Percentiles rank a stretch among this genome's conserved stretches.
Conservation (phyloP, 2,113 vertebrate species). For the Etia nguti region DNA sequence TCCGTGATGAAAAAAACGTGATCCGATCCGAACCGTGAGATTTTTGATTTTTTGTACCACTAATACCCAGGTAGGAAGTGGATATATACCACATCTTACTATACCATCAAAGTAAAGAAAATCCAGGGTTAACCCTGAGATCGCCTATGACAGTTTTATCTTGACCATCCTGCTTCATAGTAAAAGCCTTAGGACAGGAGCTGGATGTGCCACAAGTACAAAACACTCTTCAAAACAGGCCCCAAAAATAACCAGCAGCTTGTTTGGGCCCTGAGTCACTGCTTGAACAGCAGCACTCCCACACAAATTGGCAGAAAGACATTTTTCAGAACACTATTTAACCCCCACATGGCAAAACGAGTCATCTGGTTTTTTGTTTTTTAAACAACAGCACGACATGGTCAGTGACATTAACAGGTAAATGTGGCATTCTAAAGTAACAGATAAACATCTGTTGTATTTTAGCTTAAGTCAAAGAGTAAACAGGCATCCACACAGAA, state of each 20-base stretch:
- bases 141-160: background rate
- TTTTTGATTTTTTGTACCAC: no score
- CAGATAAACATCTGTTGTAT: background rate
- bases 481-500: background rate
- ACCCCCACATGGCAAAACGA: background rate
- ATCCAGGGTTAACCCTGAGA: background rate
- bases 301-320: background rate
- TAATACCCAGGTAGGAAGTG: background rate
- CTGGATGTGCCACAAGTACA: background rate
- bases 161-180: background rate
- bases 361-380: background rate
- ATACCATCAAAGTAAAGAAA: background rate
- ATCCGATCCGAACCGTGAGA: no score
- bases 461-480: background rate
- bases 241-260: fast-evolving
- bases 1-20: no score
- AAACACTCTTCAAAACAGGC: no score
- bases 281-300: background rate
- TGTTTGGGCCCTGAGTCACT: background rate
- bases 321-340: background rate
- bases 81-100: background rate
- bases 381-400: background rate
- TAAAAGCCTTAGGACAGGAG: background rate
- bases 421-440: background rate
- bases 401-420: background rate